Evolutionary conservation across 2,888 invertebrate species (phyloP).

Genomic region (Drosophila tanythrix): DNA sequence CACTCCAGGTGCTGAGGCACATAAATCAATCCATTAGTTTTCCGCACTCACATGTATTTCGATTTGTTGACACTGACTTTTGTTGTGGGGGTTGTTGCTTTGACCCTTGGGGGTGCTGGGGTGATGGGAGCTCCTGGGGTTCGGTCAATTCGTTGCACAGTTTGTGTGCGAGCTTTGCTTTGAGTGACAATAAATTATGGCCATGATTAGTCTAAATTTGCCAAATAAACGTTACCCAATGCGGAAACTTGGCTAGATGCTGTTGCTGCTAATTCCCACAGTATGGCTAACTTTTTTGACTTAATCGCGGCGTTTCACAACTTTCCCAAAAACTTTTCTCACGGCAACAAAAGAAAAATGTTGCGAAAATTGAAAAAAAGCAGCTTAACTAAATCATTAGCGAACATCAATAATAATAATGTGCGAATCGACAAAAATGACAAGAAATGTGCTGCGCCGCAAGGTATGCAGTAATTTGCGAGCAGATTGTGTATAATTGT

Average conservation of each 20-base stretch:
- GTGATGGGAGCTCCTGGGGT: constrained; percentile 3
- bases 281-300: constrained; percentile 6
- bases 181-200: constrained; percentile 81
- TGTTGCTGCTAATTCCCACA: constrained; percentile 30
- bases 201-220: constrained; percentile 79
- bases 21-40: constrained; percentile 84
- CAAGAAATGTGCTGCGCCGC: constrained; percentile 56
- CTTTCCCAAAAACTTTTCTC: constrained; percentile 65
- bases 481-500: constrained; percentile 1
- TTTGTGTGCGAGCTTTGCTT: constrained; percentile 53
- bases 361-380: constrained; percentile 60
- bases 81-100: constrained; percentile 39
- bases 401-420: constrained; percentile 47
- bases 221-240: constrained; percentile 43
- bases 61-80: constrained; percentile 71
- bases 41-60: constrained; percentile 76
- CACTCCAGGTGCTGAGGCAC: constrained; percentile 83
- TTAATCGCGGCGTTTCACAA: constrained; percentile 17
- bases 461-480: constrained; percentile 62
- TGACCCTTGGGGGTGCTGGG: constrained; percentile 12
- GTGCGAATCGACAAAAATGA: constrained; percentile 32
- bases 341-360: constrained; percentile 42
- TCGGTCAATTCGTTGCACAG: constrained; percentile 68
- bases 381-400: constrained; percentile 53
- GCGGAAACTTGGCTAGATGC: constrained; percentile 54